Conservation (phyloP, 2,113 vertebrate species). For the Eira barbara region DNA sequence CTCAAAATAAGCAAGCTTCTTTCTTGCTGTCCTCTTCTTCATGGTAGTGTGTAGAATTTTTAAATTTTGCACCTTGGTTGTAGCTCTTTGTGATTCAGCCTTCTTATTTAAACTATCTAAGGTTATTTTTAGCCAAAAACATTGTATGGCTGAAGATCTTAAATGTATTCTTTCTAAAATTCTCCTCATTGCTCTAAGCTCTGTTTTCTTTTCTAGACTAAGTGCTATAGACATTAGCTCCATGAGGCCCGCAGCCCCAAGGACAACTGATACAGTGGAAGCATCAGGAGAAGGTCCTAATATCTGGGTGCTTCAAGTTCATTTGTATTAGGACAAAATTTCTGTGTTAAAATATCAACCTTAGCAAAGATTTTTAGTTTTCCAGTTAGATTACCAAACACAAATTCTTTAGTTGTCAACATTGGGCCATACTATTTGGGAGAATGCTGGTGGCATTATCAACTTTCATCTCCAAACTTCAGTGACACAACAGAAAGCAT, state of each 20-base stretch:
- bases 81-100: neutral
- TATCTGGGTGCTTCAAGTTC: neutral
- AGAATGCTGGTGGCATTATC: neutral
- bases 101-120: neutral
- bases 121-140: neutral
- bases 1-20: neutral
- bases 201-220: neutral
- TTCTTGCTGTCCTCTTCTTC: neutral
- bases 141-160: neutral
- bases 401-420: neutral
- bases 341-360: neutral
- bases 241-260: neutral
- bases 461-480: neutral
- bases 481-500: neutral
- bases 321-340: neutral
- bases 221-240: neutral
- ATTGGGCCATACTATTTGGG: neutral
- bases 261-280: neutral
- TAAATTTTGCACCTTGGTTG: neutral
- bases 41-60: neutral
- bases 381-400: neutral
- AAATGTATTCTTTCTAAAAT: neutral
- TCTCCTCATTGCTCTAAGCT: neutral
- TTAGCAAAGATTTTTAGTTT: neutral
- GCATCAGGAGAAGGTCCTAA: neutral